phyloP scores from a whole-genome alignment of 2,113 vertebrate species.

The Ammodytes marinus region DNA sequence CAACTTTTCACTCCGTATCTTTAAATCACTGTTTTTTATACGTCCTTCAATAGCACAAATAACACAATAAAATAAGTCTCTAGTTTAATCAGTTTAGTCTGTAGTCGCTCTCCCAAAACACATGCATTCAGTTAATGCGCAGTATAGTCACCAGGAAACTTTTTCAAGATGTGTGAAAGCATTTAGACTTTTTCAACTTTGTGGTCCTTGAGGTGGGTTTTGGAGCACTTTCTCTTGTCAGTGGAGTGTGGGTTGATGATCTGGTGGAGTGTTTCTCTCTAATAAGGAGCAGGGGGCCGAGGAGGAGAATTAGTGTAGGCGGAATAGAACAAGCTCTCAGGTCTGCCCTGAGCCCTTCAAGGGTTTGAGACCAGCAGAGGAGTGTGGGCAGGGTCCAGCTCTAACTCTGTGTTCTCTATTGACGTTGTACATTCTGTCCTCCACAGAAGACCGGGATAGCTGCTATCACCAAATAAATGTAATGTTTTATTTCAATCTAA shows the following conservation, averaged over 20 bases:
- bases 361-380: neutral
- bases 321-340: slow-evolving; percentile 20
- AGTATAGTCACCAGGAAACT: slow-evolving; percentile 6
- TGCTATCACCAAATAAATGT: neutral
- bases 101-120: neutral
- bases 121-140: neutral
- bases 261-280: slow-evolving; percentile 42
- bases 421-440: neutral
- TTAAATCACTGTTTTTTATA: neutral
- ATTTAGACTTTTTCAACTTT: neutral
- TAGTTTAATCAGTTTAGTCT: slow-evolving; percentile 14
- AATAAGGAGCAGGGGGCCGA: slow-evolving; percentile 28
- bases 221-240: slow-evolving; percentile 33
- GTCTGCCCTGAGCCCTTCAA: slow-evolving; percentile 5
- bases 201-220: slow-evolving; percentile 8
- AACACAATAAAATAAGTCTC: neutral
- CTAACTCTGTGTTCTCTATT: neutral
- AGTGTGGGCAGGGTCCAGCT: slow-evolving; percentile 14
- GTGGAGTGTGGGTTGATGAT: slow-evolving; percentile 19
- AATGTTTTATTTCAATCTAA: neutral
- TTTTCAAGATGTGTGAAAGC: slow-evolving; percentile 4
- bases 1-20: neutral
- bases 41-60: neutral
- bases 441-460: neutral
- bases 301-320: slow-evolving; percentile 32